Conservation (phyloP, 2,797 vertebrate species). For the Triplophysa yarkandensis region DNA sequence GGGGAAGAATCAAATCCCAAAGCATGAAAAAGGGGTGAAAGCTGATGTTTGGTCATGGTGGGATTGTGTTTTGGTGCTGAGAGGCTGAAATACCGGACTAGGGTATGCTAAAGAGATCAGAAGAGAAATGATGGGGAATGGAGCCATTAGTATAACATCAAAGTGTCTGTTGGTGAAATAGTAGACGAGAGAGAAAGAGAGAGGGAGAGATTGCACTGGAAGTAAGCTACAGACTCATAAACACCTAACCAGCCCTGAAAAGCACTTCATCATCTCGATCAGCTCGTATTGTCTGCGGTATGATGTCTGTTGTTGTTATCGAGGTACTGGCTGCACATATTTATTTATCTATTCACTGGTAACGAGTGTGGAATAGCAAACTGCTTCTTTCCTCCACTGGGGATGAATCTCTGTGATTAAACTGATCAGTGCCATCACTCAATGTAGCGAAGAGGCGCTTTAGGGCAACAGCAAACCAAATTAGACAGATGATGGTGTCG, state of each 20-base stretch:
- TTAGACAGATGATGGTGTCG: constrained; percentile 49
- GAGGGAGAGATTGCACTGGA: constrained; percentile 36
- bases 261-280: constrained; percentile 55
- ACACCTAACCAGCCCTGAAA: constrained; percentile 55
- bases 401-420: constrained; percentile 55
- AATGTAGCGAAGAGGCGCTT: constrained; percentile 49
- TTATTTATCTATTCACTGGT: constrained; percentile 55
- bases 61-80: constrained; percentile 50
- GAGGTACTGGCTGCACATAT: constrained; percentile 38
- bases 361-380: constrained; percentile 56
- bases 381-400: constrained; percentile 32
- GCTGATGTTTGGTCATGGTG: constrained; percentile 40
- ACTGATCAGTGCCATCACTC: constrained; percentile 58
- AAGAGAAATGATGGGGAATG: constrained; percentile 46
- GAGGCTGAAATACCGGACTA: constrained; percentile 42
- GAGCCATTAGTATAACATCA: constrained; percentile 58
- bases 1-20: too few relatives aligned
- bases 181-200: not conserved
- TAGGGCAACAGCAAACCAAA: constrained; percentile 56
- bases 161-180: constrained; percentile 41
- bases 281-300: constrained; percentile 33
- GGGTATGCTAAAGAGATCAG: constrained; percentile 41
- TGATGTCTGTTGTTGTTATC: constrained; percentile 54
- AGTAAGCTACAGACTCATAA: constrained; percentile 49
- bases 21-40: too few relatives aligned